phyloP scores from a whole-genome alignment of 2,113 vertebrate genomes.

The Harpagus bidentatus region DNA sequence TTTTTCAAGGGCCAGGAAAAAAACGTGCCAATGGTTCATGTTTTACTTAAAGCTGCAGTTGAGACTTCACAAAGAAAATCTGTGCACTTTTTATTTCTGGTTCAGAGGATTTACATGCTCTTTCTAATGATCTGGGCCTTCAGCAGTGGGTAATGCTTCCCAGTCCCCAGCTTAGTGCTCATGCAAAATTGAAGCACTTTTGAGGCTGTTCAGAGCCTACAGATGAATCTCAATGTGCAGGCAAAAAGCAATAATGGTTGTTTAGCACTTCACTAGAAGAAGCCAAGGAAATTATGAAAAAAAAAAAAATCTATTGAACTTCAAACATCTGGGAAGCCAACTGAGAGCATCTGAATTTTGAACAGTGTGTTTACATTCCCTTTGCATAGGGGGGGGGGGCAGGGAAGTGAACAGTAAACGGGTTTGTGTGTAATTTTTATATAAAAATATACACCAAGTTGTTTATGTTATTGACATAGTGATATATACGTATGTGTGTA shows the following conservation, averaged over 20 bases:
- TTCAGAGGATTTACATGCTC: conserved; percentile 81
- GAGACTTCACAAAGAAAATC: conserved; percentile 72
- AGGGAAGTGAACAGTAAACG: background rate
- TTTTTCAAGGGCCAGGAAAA: background rate
- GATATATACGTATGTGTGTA: fast-evolving
- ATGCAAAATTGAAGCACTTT: conserved; percentile 88
- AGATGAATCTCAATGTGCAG: conserved; percentile 75
- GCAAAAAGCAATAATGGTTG: conserved; percentile 69
- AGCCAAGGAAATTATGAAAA: conserved; percentile 66
- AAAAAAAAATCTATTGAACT: conserved; percentile 64
- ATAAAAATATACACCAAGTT: background rate
- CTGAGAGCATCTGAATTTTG: conserved; percentile 28
- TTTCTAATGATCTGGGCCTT: conserved; percentile 78
- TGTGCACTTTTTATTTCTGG: conserved; percentile 80
- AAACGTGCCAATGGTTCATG: conserved; percentile 35
- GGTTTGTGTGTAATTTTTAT: background rate
- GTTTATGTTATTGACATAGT: background rate
- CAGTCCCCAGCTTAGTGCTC: conserved; percentile 82
- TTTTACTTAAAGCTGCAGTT: conserved; percentile 68
- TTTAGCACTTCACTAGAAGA: conserved; percentile 71
- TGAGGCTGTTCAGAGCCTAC: conserved; percentile 69
- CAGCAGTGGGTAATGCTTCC: conserved; percentile 73
- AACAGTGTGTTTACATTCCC: conserved; percentile 45
- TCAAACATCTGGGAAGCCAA: conserved; percentile 66
- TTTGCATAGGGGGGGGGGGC: background rate